phyloP scores from a whole-genome alignment of 2,113 vertebrate genomes.

The Pygathrix nemaeus region DNA sequence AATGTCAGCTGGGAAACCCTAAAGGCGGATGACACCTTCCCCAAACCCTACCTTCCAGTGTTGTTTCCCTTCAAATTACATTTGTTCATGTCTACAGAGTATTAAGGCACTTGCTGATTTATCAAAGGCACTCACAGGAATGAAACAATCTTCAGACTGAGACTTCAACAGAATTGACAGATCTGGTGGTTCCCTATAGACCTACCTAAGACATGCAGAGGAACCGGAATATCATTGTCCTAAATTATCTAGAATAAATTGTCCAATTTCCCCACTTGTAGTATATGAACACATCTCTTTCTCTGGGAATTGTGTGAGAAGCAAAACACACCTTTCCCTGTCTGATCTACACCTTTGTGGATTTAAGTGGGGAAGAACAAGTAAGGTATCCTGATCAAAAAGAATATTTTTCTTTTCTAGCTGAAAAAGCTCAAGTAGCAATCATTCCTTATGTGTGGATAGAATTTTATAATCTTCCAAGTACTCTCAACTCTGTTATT shows the following conservation, averaged over 20 bases:
- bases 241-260: constrained; percentile 61
- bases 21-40: neutral
- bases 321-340: constrained; percentile 22
- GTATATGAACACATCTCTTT: neutral
- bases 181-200: neutral
- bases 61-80: constrained; percentile 51
- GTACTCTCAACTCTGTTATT: neutral
- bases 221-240: constrained; percentile 36
- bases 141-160: constrained; percentile 47
- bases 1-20: neutral
- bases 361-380: constrained; percentile 16
- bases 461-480: neutral
- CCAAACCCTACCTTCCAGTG: neutral
- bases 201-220: neutral
- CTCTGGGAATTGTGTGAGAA: constrained; percentile 1
- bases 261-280: neutral
- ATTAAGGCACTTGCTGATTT: constrained; percentile 37
- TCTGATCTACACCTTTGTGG: neutral
- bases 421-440: neutral
- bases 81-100: constrained; percentile 38
- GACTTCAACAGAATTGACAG: constrained; percentile 39
- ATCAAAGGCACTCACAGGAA: constrained; percentile 52
- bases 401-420: constrained; percentile 39
- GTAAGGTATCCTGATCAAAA: constrained; percentile 25
- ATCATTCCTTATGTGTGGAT: neutral